Evolutionary conservation across 2,888 invertebrate species (phyloP).

Genomic region (Leptinotarsa tumamoca): DNA sequence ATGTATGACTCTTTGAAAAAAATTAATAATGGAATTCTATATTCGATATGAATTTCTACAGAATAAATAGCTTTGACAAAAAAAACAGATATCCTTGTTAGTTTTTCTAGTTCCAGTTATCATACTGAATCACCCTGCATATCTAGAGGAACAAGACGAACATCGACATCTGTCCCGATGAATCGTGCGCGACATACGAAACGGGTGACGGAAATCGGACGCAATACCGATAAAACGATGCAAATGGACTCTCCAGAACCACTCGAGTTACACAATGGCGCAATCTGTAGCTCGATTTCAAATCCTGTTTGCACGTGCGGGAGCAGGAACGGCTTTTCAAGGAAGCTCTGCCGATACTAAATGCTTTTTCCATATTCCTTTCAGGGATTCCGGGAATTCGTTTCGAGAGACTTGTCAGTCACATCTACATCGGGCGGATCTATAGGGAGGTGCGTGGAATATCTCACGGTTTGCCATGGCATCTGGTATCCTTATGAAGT

Average conservation of each 20-base stretch:
- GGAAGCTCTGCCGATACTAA: not conserved
- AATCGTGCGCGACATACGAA: slow-evolving; percentile 15
- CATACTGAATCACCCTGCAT: not conserved
- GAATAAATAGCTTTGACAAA: too few species aligned
- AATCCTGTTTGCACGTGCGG: slow-evolving; percentile 37
- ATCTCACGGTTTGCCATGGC: too few species aligned
- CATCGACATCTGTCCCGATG: not conserved
- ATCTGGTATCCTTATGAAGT: too few species aligned
- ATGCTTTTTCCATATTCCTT: slow-evolving; percentile 7
- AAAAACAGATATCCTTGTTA: too few species aligned
- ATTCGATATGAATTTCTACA: too few species aligned
- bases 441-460: not conserved
- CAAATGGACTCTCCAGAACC: slow-evolving; percentile 56
- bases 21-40: too few species aligned
- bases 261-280: slow-evolving; percentile 56
- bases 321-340: slow-evolving; percentile 30
- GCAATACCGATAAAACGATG: slow-evolving; percentile 55
- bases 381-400: not conserved
- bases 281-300: slow-evolving; percentile 51
- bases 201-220: slow-evolving; percentile 35
- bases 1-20: too few species aligned
- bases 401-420: slow-evolving; percentile 2
- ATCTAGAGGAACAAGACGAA: not conserved
- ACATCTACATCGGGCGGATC: not conserved
- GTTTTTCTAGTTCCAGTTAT: too few species aligned